Percentiles rank a stretch among this genome's conserved stretches.
These are phyloP conservation scores for Heliconius aoede DNA, from an alignment of 2,888 invertebrate species.

Conservation along the genomic window DNA sequence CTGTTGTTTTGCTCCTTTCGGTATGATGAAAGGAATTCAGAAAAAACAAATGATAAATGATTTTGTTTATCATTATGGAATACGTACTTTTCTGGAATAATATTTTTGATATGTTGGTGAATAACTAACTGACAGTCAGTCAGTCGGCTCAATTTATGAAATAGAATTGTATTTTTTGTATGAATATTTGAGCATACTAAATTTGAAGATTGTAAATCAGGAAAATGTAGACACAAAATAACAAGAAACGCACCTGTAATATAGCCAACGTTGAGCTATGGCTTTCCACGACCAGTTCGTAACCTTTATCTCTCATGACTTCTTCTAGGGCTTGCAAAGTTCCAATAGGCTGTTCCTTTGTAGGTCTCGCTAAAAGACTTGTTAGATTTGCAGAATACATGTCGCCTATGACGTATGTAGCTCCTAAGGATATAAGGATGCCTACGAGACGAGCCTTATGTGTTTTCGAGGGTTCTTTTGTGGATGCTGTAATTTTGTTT, in stretches of 20 bases:
- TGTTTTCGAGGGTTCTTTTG: slow-evolving; percentile 84
- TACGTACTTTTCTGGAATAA: too few species aligned
- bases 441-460: slow-evolving; percentile 88
- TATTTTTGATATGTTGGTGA: too few species aligned
- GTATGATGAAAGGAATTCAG: too few species aligned
- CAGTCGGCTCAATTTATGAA: too few species aligned
- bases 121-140: too few species aligned
- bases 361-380: slow-evolving; percentile 88
- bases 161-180: too few species aligned
- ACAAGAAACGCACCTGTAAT: slow-evolving; percentile 80
- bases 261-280: slow-evolving; percentile 89
- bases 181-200: too few species aligned
- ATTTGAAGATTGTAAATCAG: too few species aligned
- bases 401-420: slow-evolving; percentile 90
- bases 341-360: slow-evolving; percentile 87
- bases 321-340: slow-evolving; percentile 86
- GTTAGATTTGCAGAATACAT: slow-evolving; percentile 91
- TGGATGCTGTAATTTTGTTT: slow-evolving; percentile 69
- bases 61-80: too few species aligned
- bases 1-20: too few species aligned
- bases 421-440: slow-evolving; percentile 88
- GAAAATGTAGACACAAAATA: too few species aligned
- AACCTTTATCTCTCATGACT: slow-evolving; percentile 86
- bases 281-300: slow-evolving; percentile 87
- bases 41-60: too few species aligned